Base-by-base conservation (phyloP, 2,113 vertebrate species). In the Apistogramma diplotaenia region DNA sequence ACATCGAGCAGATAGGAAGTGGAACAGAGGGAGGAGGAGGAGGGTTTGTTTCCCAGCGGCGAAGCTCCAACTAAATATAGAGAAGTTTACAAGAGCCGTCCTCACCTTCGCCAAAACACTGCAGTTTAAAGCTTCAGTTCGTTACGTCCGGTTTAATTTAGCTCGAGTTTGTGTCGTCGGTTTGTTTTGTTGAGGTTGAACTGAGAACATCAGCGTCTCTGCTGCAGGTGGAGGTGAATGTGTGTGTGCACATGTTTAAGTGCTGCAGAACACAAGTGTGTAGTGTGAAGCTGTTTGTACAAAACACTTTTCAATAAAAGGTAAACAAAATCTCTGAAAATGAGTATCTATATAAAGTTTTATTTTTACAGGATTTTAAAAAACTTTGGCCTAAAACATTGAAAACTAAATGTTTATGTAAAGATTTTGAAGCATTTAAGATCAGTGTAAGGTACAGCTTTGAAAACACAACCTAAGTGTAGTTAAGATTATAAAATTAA, bases 1-100 rank as follows among this genome's bases (percentile, higher is more conserved):
- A 29, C 54, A 67, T 89, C 87, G 88, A 57, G 81, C 58, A 55
- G 87, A 89, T 76, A 83, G 83, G 85, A 90, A 90, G 89, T 81
- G 78, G 83, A 84, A 4, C 74, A 78, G 62, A 51, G 78, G 0
- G 43, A 70, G 16, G 25, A 67, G 62, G n/a, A 61, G 27, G 27
- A 6, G 1, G 62, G 18, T 49, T 18, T 19, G 65, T 35, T 72
- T 56, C 79, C 65, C 82, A 74, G 72, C 2, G 60, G 81, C 25
- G 6, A 46, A 77, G 49, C 54, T 72, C 75, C 9, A 16, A 62
- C 85, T 85, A 89, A 88, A 89, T 87, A 80, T 90, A 88, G 88
- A 82, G 70, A 29, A 31, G 61, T 53, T 40, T 18, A 25, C 29
- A 25, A 70, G 43, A 70, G 65, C 65, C 3, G 1, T 1, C 5